Conservation (phyloP, 2,797 vertebrate species). For the Buceros bicornis region DNA sequence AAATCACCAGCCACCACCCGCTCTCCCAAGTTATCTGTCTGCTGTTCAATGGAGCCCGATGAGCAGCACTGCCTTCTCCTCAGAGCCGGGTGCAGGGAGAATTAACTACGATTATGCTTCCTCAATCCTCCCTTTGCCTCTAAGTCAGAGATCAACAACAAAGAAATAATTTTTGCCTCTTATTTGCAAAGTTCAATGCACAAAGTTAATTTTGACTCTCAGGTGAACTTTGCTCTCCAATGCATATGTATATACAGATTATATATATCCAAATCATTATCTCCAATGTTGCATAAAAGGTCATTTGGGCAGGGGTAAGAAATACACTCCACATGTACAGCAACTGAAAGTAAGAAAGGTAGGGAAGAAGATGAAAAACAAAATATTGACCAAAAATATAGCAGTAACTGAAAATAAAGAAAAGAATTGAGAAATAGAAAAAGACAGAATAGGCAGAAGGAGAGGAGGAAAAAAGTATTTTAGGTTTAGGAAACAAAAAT, state of each 20-base stretch:
- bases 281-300: background rate
- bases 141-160: background rate
- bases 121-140: background rate
- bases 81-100: background rate
- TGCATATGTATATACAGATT: background rate
- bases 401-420: background rate
- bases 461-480: background rate
- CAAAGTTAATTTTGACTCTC: background rate
- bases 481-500: background rate
- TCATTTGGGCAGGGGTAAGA: background rate
- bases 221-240: background rate
- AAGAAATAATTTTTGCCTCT: background rate
- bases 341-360: background rate
- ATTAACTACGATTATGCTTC: background rate
- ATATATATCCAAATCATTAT: background rate
- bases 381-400: background rate
- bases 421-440: background rate
- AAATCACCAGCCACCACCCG: background rate
- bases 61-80: background rate
- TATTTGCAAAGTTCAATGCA: background rate
- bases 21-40: background rate
- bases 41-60: background rate
- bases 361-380: background rate
- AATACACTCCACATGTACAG: background rate
- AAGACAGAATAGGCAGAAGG: background rate